These are phyloP conservation scores for Nicator chloris DNA, from an alignment of 2,113 vertebrate genomes.

Conservation along the genomic window DNA sequence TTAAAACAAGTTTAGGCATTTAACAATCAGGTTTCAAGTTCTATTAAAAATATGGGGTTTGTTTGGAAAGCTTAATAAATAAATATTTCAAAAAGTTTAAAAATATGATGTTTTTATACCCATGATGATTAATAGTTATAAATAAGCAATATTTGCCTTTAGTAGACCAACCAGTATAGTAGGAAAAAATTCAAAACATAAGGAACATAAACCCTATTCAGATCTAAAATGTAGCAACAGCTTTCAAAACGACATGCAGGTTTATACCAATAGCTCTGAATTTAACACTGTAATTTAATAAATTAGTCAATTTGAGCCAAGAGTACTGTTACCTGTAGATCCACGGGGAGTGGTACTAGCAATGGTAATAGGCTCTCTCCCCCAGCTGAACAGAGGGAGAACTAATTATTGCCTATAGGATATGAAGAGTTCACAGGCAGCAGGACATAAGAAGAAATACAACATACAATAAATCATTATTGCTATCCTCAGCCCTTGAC, in stretches of 20 bases:
- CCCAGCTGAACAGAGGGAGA: neutral
- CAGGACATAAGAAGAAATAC: neutral
- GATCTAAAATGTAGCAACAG: neutral
- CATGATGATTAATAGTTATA: neutral
- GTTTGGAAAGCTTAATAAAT: conserved; percentile 10
- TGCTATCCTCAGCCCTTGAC: neutral
- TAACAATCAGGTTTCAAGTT: neutral
- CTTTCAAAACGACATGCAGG: neutral
- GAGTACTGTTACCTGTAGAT: neutral
- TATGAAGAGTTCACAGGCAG: neutral
- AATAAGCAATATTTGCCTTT: neutral
- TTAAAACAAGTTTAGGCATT: conserved; percentile 5
- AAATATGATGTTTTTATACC: neutral
- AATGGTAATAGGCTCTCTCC: neutral
- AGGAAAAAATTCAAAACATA: neutral
- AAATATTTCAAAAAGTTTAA: neutral
- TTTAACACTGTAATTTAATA: neutral
- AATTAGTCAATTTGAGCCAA: neutral
- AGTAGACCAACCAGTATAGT: neutral
- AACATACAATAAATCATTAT: neutral
- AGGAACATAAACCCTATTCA: neutral
- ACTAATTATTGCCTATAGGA: neutral
- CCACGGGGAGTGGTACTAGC: neutral
- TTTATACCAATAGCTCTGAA: neutral
- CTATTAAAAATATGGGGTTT: neutral